Base-by-base conservation (phyloP, 2,888 invertebrate species). In the Eurois occulta region DNA sequence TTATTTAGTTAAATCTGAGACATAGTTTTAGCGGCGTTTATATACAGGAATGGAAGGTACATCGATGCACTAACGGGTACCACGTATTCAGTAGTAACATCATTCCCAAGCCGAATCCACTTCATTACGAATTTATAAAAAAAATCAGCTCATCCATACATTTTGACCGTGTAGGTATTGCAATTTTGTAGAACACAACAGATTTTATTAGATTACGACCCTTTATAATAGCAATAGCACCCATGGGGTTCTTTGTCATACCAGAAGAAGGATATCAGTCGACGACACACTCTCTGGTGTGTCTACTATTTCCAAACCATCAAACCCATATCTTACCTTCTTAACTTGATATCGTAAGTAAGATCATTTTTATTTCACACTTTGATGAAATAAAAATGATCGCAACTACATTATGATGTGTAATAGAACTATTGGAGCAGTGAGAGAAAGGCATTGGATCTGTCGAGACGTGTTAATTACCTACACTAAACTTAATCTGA, bases 361-460 rank as follows among this genome's bases (percentile, higher is more conserved):
- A n/a, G n/a, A n/a, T n/a, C n/a, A n/a, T n/a, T n/a, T n/a, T n/a
- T n/a, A n/a, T n/a, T n/a, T n/a, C n/a, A n/a, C n/a, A n/a, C 21
- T 62, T 21, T 8, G 8, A 62, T 28, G n/a, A 28, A 32, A 32
- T 60, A 60, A 8, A 60, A 32, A 1, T 21, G 4, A 62, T 4
- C 1, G 10, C 10, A 60, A 60, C 32, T 60, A 32, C 58, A 18
- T n/a, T n/a, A n/a, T 32, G 2, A 18, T 60, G 41, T 41, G 16
- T 10, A 28, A 28, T 65, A n/a, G 41, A 41, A 65, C 28, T 60
- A 13, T 24, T 48, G 28, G 24, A 43, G 4, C 24, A 72, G 65
- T 73, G 41, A 52, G 65, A 62, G 66, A 58, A 32, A 71, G 69
- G 66, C 55, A 66, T 76, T 74, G 62, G 28, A 46, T 65, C 32